Conservation (phyloP, 1,140 invertebrate species). For the Papilio polytes region DNA sequence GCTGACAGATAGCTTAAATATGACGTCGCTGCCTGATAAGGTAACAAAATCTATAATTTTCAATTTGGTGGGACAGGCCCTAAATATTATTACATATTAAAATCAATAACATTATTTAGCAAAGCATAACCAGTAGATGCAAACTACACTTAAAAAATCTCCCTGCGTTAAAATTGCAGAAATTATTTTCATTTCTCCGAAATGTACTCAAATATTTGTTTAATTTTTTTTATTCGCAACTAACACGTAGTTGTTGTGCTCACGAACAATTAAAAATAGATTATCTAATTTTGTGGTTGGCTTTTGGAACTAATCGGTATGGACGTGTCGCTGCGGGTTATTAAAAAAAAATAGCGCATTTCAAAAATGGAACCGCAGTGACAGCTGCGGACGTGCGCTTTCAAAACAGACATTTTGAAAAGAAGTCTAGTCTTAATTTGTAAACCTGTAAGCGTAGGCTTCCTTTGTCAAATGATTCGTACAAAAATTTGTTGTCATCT, state of each 20-base stretch:
- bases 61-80: no score
- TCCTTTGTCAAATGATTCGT: not conserved
- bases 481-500: not conserved
- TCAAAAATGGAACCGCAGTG: constrained; percentile 55
- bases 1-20: no score
- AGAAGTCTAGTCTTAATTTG: not conserved
- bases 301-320: constrained; percentile 66
- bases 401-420: constrained; percentile 14
- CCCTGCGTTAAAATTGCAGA: not conserved
- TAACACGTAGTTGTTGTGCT: constrained; percentile 15
- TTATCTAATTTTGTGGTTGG: constrained; percentile 53
- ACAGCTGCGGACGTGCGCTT: constrained; percentile 50
- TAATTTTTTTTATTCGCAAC: not conserved
- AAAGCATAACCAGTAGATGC: not conserved
- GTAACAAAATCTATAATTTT: no score
- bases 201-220: constrained; percentile 3
- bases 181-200: not conserved
- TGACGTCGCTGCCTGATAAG: no score
- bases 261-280: constrained; percentile 60
- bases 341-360: constrained; percentile 60
- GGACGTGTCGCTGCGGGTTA: constrained; percentile 65
- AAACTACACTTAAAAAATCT: not conserved
- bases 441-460: not conserved
- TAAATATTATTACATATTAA: not conserved
- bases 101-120: not conserved